These are phyloP conservation scores for Pangasius mekongensis DNA, from an alignment of 2,797 vertebrate species.

Conservation along the genomic window DNA sequence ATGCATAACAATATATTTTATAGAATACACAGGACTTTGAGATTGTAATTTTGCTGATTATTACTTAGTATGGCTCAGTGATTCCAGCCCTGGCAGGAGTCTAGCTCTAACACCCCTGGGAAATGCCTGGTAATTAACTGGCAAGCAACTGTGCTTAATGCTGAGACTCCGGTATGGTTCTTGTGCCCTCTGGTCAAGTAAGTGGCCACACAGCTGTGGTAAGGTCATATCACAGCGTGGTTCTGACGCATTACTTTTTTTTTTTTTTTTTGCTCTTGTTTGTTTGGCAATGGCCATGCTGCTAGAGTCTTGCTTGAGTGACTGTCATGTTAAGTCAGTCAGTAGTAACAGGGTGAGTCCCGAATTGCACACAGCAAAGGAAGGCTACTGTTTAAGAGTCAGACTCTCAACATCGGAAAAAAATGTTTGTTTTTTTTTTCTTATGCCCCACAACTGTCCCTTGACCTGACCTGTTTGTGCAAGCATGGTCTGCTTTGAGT, in stretches of 20 bases:
- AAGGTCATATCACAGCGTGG: neutral
- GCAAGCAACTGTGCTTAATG: neutral
- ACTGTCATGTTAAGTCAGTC: slow-evolving; percentile 5
- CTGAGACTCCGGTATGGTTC: neutral
- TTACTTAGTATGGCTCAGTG: neutral
- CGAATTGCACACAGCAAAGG: neutral
- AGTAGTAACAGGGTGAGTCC: neutral
- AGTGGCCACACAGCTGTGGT: neutral
- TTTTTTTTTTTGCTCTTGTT: slow-evolving; percentile 6
- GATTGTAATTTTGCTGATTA: neutral
- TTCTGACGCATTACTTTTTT: neutral
- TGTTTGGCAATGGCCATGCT: neutral
- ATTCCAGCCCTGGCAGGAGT: neutral
- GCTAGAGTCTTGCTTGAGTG: neutral
- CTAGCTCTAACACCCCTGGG: neutral
- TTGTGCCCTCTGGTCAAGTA: neutral
- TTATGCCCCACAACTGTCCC: neutral
- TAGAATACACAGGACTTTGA: neutral
- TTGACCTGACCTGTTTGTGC: neutral
- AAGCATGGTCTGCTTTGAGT: neutral
- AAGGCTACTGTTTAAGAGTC: neutral
- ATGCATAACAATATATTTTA: neutral
- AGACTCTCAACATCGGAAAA: neutral
- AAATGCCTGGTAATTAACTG: slow-evolving; percentile 20
- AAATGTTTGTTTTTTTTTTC: neutral